Percentiles rank a stretch among this genome's conserved stretches.
Evolutionary conservation across 92 coral and sea anemone genomes (phyloP).

Genomic region (Heteractis magnifica): DNA sequence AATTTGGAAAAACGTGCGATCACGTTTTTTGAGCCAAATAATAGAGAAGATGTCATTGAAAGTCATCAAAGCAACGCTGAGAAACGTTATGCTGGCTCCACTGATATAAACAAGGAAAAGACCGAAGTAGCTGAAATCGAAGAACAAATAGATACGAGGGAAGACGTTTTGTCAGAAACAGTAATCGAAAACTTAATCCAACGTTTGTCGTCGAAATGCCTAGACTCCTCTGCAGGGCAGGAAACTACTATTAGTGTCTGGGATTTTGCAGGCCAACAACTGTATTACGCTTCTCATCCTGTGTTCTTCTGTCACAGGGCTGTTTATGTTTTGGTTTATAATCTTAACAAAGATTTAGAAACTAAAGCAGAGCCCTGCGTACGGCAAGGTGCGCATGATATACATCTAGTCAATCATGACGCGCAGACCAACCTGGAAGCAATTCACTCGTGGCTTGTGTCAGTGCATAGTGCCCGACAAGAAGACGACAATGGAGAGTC

Average conservation of each 20-base stretch:
- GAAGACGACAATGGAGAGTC: conserved; percentile 13
- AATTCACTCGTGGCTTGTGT: conserved; percentile 76
- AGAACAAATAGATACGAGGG: too few species aligned
- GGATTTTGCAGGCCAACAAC: conserved; percentile 80
- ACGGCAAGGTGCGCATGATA: conserved; percentile 73
- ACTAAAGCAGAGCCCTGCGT: conserved; percentile 78
- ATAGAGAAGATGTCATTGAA: too few species aligned
- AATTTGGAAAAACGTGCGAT: too few species aligned
- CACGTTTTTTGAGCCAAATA: too few species aligned
- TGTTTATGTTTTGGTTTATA: conserved; percentile 73
- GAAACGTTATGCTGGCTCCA: too few species aligned
- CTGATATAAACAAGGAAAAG: too few species aligned
- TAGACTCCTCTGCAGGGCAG: conserved; percentile 36
- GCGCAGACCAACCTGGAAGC: conserved; percentile 77
- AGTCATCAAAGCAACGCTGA: too few species aligned
- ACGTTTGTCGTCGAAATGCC: conserved; percentile 44
- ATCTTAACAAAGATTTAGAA: conserved; percentile 72
- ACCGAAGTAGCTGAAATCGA: too few species aligned
- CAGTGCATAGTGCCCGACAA: conserved; percentile 57
- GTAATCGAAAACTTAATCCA: conserved; percentile 61
- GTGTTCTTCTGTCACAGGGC: conserved; percentile 81
- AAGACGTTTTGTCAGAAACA: too few species aligned
- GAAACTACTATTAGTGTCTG: conserved; percentile 73
- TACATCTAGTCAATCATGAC: conserved; percentile 57
- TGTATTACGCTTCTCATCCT: conserved; percentile 48